A percentile compares a stretch with the other conserved stretches of the same genome.
Evolutionary conservation across 2,797 vertebrate species (phyloP).

Genomic region (Falco cherrug): DNA sequence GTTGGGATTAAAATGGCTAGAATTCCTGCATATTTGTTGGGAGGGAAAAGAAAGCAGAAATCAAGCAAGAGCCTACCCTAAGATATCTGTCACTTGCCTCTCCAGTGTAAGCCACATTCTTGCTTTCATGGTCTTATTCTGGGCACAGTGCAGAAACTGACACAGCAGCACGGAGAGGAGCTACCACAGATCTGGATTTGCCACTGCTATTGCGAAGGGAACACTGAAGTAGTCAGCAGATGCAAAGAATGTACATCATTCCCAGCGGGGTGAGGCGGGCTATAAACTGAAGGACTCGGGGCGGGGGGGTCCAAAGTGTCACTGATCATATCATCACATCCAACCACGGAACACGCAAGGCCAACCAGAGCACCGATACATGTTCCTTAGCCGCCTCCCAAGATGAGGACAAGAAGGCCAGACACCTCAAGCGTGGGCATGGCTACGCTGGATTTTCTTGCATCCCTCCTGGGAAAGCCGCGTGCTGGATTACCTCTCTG

Average conservation of each 20-base stretch:
- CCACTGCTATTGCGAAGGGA: neutral
- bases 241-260: neutral
- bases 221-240: neutral
- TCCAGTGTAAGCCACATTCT: neutral
- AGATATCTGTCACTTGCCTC: neutral
- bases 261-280: too few relatives aligned
- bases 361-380: too few relatives aligned
- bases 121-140: neutral
- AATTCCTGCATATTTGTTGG: neutral
- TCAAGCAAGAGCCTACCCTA: neutral
- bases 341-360: too few relatives aligned
- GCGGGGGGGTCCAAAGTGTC: too few relatives aligned
- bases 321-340: too few relatives aligned
- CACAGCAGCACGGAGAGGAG: neutral
- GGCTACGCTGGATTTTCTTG: too few relatives aligned
- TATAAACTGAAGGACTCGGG: too few relatives aligned
- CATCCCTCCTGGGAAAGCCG: too few relatives aligned
- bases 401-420: too few relatives aligned
- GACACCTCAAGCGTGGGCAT: too few relatives aligned
- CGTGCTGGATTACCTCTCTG: too few relatives aligned
- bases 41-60: neutral
- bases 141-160: neutral
- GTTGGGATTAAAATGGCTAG: neutral
- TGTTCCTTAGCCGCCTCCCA: too few relatives aligned
- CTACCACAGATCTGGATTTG: neutral